Conservation (phyloP, 2,797 vertebrate genomes). For the Myoxocephalus aenaeus region DNA sequence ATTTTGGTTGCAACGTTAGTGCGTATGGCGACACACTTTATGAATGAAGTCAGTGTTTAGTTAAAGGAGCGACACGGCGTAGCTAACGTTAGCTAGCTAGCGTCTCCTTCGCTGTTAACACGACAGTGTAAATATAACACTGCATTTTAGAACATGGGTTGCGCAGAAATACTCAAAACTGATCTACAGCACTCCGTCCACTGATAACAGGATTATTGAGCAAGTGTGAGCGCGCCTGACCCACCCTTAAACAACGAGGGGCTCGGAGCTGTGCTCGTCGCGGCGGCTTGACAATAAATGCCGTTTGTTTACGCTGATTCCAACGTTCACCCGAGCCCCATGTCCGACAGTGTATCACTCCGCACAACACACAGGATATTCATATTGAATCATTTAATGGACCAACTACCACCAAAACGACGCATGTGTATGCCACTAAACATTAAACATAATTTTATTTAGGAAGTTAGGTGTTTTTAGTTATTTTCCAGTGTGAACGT, state of each 20-base stretch:
- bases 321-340: slow-evolving; percentile 51
- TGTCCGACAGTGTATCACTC: slow-evolving; percentile 72
- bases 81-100: slow-evolving; percentile 71
- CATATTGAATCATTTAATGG: neutral
- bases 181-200: slow-evolving; percentile 61
- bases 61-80: slow-evolving; percentile 8
- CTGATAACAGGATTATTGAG: slow-evolving; percentile 53
- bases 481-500: slow-evolving; percentile 42
- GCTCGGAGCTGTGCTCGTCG: slow-evolving; percentile 44
- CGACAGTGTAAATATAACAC: slow-evolving; percentile 57
- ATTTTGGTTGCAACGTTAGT: slow-evolving; percentile 30
- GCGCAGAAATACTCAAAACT: slow-evolving; percentile 41
- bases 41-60: slow-evolving; percentile 42
- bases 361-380: slow-evolving; percentile 57
- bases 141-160: slow-evolving; percentile 48
- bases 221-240: slow-evolving; percentile 72
- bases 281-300: slow-evolving; percentile 72
- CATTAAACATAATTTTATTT: neutral
- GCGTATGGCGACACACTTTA: slow-evolving; percentile 52
- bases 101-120: slow-evolving; percentile 68
- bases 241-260: slow-evolving; percentile 73
- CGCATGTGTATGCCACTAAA: neutral
- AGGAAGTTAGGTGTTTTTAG: neutral
- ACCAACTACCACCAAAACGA: neutral
- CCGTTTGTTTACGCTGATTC: slow-evolving; percentile 81